Evolutionary conservation across 1,140 invertebrate genomes (phyloP).

Genomic region (Drosophila virilis): DNA sequence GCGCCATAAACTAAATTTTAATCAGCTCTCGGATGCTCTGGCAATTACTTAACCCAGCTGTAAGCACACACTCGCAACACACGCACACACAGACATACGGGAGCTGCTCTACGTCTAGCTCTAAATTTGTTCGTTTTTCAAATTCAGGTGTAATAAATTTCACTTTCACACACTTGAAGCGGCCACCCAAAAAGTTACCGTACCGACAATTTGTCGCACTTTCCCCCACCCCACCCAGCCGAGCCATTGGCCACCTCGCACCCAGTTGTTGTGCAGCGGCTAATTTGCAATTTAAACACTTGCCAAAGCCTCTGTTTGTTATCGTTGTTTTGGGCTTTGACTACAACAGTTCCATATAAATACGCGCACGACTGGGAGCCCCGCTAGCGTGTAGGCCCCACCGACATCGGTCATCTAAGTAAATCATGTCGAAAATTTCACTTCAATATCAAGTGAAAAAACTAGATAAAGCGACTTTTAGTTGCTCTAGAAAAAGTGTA

Average conservation of each 20-base stretch:
- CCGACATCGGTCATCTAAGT: slow-evolving; percentile 37
- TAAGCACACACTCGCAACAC: background rate
- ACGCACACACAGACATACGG: background rate
- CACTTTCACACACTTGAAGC: slow-evolving; percentile 75
- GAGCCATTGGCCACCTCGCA: slow-evolving; percentile 8
- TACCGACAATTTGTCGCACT: slow-evolving; percentile 50
- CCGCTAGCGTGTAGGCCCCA: slow-evolving; percentile 9
- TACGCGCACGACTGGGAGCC: slow-evolving; percentile 36
- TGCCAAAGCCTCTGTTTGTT: slow-evolving; percentile 22
- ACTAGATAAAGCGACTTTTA: slow-evolving; percentile 8
- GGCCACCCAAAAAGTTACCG: slow-evolving; percentile 55
- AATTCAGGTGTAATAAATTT: slow-evolving; percentile 76
- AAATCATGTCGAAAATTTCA: slow-evolving; percentile 77
- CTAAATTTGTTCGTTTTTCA: slow-evolving; percentile 67
- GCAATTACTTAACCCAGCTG: slow-evolving; percentile 51
- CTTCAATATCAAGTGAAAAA: slow-evolving; percentile 39
- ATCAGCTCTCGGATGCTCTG: slow-evolving; percentile 37
- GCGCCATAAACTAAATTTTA: slow-evolving; percentile 41
- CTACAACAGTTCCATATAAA: slow-evolving; percentile 68
- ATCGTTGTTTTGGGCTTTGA: slow-evolving; percentile 20
- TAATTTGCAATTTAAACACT: slow-evolving; percentile 65
- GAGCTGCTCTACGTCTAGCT: slow-evolving; percentile 39
- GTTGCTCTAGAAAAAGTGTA: slow-evolving; percentile 7
- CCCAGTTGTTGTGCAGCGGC: slow-evolving; percentile 26
- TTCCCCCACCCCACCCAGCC: background rate